phyloP scores from a whole-genome alignment of 2,113 vertebrate species.

The Ptyas mucosa region DNA sequence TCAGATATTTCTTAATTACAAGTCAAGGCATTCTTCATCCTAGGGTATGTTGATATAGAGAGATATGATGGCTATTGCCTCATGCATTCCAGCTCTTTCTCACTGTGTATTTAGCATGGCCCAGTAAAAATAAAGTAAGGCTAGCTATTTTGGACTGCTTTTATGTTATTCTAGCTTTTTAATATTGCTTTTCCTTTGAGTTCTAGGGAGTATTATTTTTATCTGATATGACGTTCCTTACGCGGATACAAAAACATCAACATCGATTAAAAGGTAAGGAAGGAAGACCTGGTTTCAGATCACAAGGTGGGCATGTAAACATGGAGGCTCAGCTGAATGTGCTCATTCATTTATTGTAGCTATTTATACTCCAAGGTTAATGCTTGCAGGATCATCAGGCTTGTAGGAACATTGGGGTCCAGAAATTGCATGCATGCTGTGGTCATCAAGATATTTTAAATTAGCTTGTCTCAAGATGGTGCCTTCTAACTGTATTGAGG shows the following conservation, averaged over 20 bases:
- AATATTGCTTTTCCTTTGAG: background rate
- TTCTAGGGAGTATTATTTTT: background rate
- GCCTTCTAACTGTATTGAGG: background rate
- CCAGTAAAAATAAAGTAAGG: background rate
- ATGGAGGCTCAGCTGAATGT: background rate
- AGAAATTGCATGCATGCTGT: background rate
- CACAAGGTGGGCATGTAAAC: background rate
- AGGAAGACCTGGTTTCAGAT: background rate
- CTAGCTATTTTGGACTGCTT: background rate
- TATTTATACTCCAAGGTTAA: background rate
- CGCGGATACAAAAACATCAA: background rate
- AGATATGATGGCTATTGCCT: background rate
- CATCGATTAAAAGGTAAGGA: background rate
- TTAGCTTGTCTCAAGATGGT: background rate
- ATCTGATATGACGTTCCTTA: background rate
- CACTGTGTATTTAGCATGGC: background rate
- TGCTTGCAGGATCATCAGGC: background rate
- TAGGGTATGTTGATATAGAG: background rate
- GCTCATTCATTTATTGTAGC: background rate
- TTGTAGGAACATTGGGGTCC: background rate
- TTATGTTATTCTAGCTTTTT: background rate
- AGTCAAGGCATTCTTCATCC: background rate
- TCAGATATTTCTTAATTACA: background rate
- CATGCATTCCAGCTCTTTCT: background rate
- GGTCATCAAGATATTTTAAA: background rate